phyloP scores from a whole-genome alignment of 2,113 vertebrate genomes.

The Bettongia penicillata region DNA sequence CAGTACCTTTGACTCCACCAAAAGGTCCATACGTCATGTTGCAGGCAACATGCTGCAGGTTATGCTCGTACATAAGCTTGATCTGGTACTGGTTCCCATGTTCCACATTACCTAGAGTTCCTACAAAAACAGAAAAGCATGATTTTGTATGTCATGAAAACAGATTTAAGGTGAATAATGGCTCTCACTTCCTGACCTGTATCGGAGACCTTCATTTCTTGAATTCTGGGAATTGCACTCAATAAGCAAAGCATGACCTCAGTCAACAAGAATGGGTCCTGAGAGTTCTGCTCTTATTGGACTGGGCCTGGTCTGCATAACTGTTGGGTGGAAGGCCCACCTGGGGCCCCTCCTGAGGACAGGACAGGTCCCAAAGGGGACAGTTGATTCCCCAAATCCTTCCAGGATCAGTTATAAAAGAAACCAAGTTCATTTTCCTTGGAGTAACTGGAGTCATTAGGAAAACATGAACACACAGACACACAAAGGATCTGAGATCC shows the following conservation, averaged over 20 bases:
- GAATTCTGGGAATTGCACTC: neutral
- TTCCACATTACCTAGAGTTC: conserved; percentile 93
- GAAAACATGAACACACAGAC: neutral
- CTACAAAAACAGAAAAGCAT: conserved; percentile 76
- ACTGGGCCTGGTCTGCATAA: neutral
- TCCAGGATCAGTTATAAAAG: conserved; percentile 42
- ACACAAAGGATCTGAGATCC: conserved; percentile 22
- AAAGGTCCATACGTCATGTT: conserved; percentile 97
- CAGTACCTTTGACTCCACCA: conserved; percentile 94
- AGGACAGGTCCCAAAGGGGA: too few species aligned
- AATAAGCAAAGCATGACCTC: too few species aligned
- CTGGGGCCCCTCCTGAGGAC: too few species aligned
- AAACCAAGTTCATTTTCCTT: conserved; percentile 45
- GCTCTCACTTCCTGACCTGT: too few species aligned
- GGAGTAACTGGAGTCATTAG: conserved; percentile 19
- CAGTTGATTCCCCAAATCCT: neutral
- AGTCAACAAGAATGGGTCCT: neutral
- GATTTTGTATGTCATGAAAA: conserved; percentile 39
- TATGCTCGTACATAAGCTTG: conserved; percentile 95
- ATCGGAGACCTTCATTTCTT: too few species aligned
- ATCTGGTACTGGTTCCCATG: conserved; percentile 97
- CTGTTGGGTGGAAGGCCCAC: too few species aligned
- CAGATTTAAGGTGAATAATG: neutral
- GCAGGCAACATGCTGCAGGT: conserved; percentile 94
- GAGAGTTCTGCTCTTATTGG: neutral